Evolutionary conservation across 2,797 vertebrate genomes (phyloP).

Genomic region (Acrossocheilus fasciatus): DNA sequence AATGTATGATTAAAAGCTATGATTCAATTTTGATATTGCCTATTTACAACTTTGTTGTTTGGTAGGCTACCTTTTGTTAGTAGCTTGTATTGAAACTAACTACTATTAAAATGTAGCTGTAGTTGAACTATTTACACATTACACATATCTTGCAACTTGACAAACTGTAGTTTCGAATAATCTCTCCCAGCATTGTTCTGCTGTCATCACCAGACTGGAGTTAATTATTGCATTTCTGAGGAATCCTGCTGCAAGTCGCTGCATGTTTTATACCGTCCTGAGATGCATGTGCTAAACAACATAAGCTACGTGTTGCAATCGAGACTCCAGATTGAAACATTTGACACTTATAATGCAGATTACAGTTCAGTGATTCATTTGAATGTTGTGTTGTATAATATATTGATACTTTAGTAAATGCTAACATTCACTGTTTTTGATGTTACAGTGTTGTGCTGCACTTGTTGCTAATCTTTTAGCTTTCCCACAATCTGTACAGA

Average conservation of each 20-base stretch:
- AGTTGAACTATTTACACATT: neutral
- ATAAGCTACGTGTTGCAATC: neutral
- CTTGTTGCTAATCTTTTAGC: neutral
- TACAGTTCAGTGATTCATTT: neutral
- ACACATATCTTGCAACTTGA: neutral
- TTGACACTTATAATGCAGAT: neutral
- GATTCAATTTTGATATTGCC: neutral
- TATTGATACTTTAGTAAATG: neutral
- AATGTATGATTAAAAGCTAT: neutral
- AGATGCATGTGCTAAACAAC: neutral
- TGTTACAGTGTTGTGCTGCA: neutral
- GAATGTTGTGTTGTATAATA: neutral
- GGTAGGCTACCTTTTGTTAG: neutral
- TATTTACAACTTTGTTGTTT: neutral
- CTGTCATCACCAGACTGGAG: neutral
- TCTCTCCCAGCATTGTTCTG: neutral
- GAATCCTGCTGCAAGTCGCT: conserved; percentile 39
- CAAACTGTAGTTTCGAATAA: neutral
- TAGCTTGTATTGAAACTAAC: neutral
- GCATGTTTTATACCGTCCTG: conserved; percentile 11
- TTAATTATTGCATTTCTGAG: neutral
- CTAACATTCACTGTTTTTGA: neutral
- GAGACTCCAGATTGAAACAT: neutral
- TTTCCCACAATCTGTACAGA: conserved; percentile 16
- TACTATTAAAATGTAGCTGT: neutral